Base-by-base conservation (phyloP, 2,888 invertebrate species). In the Rotaria macrura region DNA sequence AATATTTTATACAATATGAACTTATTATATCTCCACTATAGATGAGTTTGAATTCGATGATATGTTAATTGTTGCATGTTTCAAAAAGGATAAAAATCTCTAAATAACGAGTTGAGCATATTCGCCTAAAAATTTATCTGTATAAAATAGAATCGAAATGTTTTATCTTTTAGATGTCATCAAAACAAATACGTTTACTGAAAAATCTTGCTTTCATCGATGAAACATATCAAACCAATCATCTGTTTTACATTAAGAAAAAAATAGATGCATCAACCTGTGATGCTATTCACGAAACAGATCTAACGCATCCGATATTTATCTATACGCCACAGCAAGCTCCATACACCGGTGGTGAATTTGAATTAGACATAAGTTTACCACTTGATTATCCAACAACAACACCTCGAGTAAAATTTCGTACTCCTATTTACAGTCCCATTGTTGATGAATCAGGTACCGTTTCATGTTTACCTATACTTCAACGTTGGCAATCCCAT, bases 321-420 rank as follows among this genome's bases (percentile, higher is more conserved):
- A 14, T 79, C 7, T 79, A 79, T 79, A 79, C 25, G 17, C 79
- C 79, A 25, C 43, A 79, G 43, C 79, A 79, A 43, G 1, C 43
- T 25, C 79, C 79, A n/a, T 79, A 79, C n/a, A 3, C 43, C n/a
- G 79, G 79, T 79, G 79, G 79, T 4, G 79, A 79, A 79, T 79
- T 79, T 43, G 79, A 79, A 79, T 10, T 79, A 17, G 79, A 79
- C 25, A 43, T 79, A 25, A 43, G 14, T 79, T n/a, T 79, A n/a
- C 79, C 79, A 43, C 40, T 79, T 25, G 79, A 79, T 43, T 79
- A 79, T 79, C 79, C 79, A 79, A n/a, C 43, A 25, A 43, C 79
- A 43, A 40, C 40, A 79, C 79, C 79, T 20, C 40, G 43, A 20
- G 79, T 79, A 0, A 79, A 79, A 79, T 79, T 79, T 79, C 79